phyloP scores from a whole-genome alignment of 2,888 invertebrate genomes.

The Amphipyra berbera region DNA sequence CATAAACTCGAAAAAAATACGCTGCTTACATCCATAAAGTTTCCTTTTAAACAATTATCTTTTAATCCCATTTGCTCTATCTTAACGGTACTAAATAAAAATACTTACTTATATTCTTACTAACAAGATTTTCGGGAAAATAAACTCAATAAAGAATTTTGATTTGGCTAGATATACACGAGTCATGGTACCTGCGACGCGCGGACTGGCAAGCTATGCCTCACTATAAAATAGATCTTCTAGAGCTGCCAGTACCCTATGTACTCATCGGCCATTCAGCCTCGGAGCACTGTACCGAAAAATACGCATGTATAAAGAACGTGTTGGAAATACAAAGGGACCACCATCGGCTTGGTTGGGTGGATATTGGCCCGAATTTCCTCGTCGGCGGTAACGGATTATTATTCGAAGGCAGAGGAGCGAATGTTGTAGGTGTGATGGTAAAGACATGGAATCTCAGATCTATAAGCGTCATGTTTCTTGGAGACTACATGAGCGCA shows the following conservation, averaged over 20 bases:
- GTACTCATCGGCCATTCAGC: constrained; percentile 81
- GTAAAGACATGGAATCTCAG: constrained; percentile 70
- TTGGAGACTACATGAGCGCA: constrained; percentile 75
- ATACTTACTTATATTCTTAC: too few relatives aligned
- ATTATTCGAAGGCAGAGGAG: constrained; percentile 82
- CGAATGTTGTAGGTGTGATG: constrained; percentile 77
- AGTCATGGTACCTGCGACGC: constrained; percentile 82
- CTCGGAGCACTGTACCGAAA: constrained; percentile 65
- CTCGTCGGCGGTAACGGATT: constrained; percentile 78
- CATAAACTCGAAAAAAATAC: background rate
- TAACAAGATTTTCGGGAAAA: too few relatives aligned
- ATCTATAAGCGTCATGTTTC: constrained; percentile 77
- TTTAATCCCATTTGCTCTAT: too few relatives aligned
- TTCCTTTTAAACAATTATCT: too few relatives aligned
- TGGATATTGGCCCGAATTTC: constrained; percentile 81
- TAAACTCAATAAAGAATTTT: constrained; percentile 9
- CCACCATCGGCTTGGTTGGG: constrained; percentile 68
- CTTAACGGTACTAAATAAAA: too few relatives aligned
- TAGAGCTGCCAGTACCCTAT: constrained; percentile 70
- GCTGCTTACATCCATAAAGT: background rate
- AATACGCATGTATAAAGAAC: constrained; percentile 70
- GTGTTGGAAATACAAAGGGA: constrained; percentile 72
- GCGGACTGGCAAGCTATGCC: constrained; percentile 82
- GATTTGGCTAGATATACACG: constrained; percentile 76
- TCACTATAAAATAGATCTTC: constrained; percentile 65